phyloP scores from a whole-genome alignment of 2,113 vertebrate genomes.

The Elachura formosa region DNA sequence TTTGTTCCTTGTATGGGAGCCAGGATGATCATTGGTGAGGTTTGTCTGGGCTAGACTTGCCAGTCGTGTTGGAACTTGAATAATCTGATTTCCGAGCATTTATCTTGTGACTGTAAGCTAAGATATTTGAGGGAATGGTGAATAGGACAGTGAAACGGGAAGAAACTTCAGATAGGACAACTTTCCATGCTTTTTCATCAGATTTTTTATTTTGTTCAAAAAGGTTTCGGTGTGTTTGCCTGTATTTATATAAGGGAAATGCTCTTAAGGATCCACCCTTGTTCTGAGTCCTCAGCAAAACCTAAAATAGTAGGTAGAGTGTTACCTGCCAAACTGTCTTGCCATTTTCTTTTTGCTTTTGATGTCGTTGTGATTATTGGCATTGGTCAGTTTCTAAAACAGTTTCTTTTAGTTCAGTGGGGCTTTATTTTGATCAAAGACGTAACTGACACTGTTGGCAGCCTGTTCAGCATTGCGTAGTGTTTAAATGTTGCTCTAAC shows the following conservation, averaged over 20 bases:
- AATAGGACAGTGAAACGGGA: neutral
- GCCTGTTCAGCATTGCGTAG: neutral
- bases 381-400: neutral
- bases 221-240: fast-evolving
- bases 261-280: neutral
- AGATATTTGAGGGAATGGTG: neutral
- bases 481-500: neutral
- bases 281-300: neutral
- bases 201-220: neutral
- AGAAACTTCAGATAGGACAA: neutral
- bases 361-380: neutral
- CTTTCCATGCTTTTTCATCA: neutral
- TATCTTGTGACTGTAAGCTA: neutral
- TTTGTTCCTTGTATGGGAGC: neutral
- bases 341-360: neutral
- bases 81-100: neutral
- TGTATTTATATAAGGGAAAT: neutral
- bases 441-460: neutral
- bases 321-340: neutral
- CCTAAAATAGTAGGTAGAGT: neutral
- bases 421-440: neutral
- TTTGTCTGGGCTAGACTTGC: neutral
- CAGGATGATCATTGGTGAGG: neutral
- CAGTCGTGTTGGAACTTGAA: conserved; percentile 32
- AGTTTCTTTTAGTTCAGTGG: neutral